Evolutionary conservation across 2,888 invertebrate genomes (phyloP), one percentile per base, ranked within the genome.

Genomic region (Cantharis flavilabris): DNA sequence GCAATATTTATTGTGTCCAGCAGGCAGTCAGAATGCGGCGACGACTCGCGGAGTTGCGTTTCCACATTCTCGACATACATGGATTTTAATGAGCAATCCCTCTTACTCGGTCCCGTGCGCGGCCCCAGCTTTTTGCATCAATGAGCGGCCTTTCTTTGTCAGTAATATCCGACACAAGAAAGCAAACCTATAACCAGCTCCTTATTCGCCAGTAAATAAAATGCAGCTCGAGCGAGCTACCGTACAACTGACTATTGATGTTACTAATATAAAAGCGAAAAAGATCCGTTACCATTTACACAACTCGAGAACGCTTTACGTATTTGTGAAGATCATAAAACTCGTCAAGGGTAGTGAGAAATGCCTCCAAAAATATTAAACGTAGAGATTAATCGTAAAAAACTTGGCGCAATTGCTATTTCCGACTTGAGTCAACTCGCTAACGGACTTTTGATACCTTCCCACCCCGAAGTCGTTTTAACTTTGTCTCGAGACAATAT

Each of bases 61-160:
- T 87, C 88, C 87, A 88, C 88, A 88, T 88, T 87, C 87, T 85
- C 87, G 84, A 86, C 88, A 87, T 87, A 88, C 86, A 86, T 87
- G 87, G 84, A 85, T 87, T 88, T 88, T 88, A 88, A 88, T 87
- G 88, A 88, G 87, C 87, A 84, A 86, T 83, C 83, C 83, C 81
- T 82, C 82, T 83, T 86, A 85, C 85, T 82, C 81, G 80, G 80
- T 78, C 79, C 82, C 81, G 82, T 83, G 83, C 84, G 82, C 84
- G 80, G 82, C 82, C 84, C 82, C 80, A 79, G 84, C 85, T 86
- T 86, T 86, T 85, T 86, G 84, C 84, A 84, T 85, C 84, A 86
- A 86, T 85, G 86, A 84, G 83, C 84, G 84, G 83, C 82, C 83
- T 84, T 67, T 83, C 84, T 84, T 84, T 84, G 82, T 81, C 79